phyloP scores from a whole-genome alignment of 2,888 invertebrate species.

The Plebejus anna region DNA sequence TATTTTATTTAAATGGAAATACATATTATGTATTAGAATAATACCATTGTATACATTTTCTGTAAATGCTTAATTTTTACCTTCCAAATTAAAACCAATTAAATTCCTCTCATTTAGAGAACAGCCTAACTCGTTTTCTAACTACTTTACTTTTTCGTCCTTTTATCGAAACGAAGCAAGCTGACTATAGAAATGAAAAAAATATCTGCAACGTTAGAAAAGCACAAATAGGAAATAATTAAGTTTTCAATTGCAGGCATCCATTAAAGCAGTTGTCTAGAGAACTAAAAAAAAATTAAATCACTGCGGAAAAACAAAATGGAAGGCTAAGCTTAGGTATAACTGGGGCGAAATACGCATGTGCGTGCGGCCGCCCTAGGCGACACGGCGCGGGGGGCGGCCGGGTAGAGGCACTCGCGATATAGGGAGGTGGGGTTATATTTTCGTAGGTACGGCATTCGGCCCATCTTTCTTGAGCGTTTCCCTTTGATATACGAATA shows the following conservation, averaged over 20 bases:
- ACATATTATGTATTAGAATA: background rate
- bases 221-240: constrained; percentile 37
- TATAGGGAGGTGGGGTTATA: constrained; percentile 47
- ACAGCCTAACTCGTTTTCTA: background rate
- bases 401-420: constrained; percentile 41
- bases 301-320: constrained; percentile 70
- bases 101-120: background rate
- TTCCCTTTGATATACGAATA: constrained; percentile 50
- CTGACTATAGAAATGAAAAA: constrained; percentile 5
- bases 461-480: constrained; percentile 50
- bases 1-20: background rate
- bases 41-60: background rate
- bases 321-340: constrained; percentile 65
- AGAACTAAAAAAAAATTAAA: constrained; percentile 40
- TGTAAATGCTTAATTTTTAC: background rate
- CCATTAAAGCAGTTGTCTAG: constrained; percentile 39
- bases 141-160: background rate
- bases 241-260: constrained; percentile 40
- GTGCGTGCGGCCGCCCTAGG: constrained; percentile 58
- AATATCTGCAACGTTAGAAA: constrained; percentile 25
- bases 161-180: background rate
- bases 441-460: constrained; percentile 50
- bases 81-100: background rate
- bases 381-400: constrained; percentile 39
- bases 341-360: constrained; percentile 63